Base-by-base conservation (phyloP, 2,113 vertebrate genomes). In the Nymphicus hollandicus region DNA sequence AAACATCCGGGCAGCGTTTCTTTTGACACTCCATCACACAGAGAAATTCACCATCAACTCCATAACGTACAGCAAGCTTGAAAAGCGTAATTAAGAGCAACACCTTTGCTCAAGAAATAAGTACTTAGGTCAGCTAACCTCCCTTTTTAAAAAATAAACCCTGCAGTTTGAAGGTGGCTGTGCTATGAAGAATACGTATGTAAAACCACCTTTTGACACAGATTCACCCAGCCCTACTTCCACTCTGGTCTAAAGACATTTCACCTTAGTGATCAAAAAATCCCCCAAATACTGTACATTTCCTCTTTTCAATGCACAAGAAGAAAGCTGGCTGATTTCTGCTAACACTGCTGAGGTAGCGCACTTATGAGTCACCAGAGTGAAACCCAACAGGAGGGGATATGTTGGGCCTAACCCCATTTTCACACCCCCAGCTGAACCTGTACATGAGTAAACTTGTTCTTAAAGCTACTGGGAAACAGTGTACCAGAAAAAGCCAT, bases 241-340 rank as follows among this genome's bases (percentile, higher is more conserved):
- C 61, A 65, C 35, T 44, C 33, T 49, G 47, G 11, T 27, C 37
- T 61, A 41, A 88, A 88, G 39, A 69, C 2, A 1, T 41, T n/a
- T 64, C 47, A 33, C 18, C 66, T 47, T 0, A 61, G 24, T 2
- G 18, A 89, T 4, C 8, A 77, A 53, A 82, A 52, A 53, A 13
- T 47, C 35, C 18, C 33, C 49, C 31, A 58, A 53, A 49, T 1
- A 52, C 27, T 0, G 0, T 7, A 24, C 1, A 0, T 6, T 24
- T 28, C 31, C 25, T 88, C 66, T 44, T 88, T 25, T 29, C 58
- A 63, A 58, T 77, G 4, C 5, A 31, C 3, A 11, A 60, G 55
- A 1, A 77, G 89, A 2, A 16, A 71, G 14, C 23, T 11, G 44
- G n/a, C 46, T 39, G 31, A 76, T 28, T 77, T 56, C 47, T 85